These are phyloP conservation scores for Morone chrysops DNA, from an alignment of 2,113 vertebrate genomes.

Conservation along the genomic window DNA sequence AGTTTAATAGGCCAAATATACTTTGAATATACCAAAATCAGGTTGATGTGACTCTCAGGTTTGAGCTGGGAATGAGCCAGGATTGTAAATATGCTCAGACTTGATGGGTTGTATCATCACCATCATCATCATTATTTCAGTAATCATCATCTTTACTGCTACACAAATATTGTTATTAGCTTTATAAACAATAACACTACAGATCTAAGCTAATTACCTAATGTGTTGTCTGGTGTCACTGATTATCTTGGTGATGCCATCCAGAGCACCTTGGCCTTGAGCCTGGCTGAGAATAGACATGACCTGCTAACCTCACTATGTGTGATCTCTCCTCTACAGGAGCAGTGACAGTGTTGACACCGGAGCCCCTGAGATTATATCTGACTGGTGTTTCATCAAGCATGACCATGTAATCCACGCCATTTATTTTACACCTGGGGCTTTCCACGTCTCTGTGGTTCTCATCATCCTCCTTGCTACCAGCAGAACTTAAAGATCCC, in stretches of 20 bases:
- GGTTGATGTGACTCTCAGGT: not conserved
- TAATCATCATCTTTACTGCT: no score
- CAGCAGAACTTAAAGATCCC: slow-evolving; percentile 50
- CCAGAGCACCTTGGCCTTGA: slow-evolving; percentile 86
- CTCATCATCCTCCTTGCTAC: slow-evolving; percentile 50
- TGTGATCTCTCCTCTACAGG: slow-evolving; percentile 59
- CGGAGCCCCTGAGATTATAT: slow-evolving; percentile 5
- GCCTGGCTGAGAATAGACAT: slow-evolving; percentile 84
- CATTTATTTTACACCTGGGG: slow-evolving; percentile 83
- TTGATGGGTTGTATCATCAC: not conserved
- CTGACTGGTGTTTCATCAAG: slow-evolving; percentile 75
- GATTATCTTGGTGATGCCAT: slow-evolving; percentile 85
- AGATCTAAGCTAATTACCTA: not conserved
- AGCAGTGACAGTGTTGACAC: not conserved
- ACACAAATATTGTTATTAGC: not conserved
- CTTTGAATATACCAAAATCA: not conserved
- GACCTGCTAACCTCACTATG: slow-evolving; percentile 79
- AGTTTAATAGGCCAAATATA: not conserved
- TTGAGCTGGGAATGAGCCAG: not conserved
- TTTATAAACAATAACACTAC: not conserved
- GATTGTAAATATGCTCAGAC: not conserved
- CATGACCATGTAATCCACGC: slow-evolving; percentile 71
- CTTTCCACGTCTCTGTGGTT: slow-evolving; percentile 85
- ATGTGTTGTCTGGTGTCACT: not conserved
- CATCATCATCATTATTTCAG: no score